phyloP scores from a whole-genome alignment of 2,888 invertebrate species.

The Drosophila differens region DNA sequence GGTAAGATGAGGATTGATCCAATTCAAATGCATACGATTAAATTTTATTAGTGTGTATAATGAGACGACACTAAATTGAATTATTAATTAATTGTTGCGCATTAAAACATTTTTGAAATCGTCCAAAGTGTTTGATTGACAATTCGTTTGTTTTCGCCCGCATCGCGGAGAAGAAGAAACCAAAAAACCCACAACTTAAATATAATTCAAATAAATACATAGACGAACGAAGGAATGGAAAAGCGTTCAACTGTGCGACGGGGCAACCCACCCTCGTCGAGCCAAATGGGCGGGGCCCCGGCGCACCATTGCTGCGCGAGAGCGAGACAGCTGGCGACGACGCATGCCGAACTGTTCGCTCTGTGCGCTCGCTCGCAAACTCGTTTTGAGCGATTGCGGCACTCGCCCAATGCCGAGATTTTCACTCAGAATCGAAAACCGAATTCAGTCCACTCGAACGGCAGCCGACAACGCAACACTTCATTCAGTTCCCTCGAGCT shows the following conservation, averaged over 20 bases:
- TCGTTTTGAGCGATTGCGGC: conserved; percentile 51
- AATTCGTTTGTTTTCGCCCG: conserved; percentile 34
- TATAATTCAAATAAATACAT: conserved; percentile 23
- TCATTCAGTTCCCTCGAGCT: conserved; percentile 76
- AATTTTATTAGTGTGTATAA: conserved; percentile 53
- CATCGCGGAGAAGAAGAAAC: conserved; percentile 6
- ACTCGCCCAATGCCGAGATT: conserved; percentile 65
- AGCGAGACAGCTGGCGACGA: conserved; percentile 21
- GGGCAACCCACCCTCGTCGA: conserved; percentile 51
- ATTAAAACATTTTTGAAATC: conserved; percentile 37
- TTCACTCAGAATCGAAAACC: conserved; percentile 62
- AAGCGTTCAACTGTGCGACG: conserved; percentile 3
- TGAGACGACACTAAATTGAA: conserved; percentile 25
- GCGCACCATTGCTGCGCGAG: conserved; percentile 51
- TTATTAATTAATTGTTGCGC: conserved; percentile 61
- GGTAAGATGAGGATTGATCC: conserved; percentile 1
- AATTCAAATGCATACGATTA: conserved; percentile 39
- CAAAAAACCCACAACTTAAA: not conserved
- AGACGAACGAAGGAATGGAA: not conserved
- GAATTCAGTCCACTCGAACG: conserved; percentile 45
- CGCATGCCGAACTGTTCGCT: conserved; percentile 23
- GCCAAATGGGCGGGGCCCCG: conserved; percentile 50
- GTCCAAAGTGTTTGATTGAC: conserved; percentile 53
- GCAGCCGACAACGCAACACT: conserved; percentile 18
- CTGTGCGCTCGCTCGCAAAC: conserved; percentile 46